Percentiles rank a stretch among this genome's conserved stretches.
phyloP scores from a whole-genome alignment of 2,113 vertebrate genomes.

The Patagioenas fasciata region DNA sequence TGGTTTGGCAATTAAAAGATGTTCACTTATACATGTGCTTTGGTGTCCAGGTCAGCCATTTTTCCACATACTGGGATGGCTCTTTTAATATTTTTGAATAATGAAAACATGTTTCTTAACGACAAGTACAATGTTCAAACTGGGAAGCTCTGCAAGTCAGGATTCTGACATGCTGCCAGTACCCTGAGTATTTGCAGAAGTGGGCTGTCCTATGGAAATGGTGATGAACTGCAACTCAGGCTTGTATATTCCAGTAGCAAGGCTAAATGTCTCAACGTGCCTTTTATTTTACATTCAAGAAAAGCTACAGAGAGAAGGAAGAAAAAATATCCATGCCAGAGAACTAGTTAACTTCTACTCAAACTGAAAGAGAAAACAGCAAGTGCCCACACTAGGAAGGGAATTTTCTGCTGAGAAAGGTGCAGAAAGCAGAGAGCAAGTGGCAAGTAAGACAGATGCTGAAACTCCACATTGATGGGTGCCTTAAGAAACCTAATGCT shows the following conservation, averaged over 20 bases:
- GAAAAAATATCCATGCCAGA: background rate
- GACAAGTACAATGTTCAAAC: background rate
- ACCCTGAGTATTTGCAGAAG: background rate
- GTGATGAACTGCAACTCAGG: background rate
- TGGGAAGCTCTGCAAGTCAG: background rate
- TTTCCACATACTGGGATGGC: background rate
- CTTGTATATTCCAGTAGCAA: background rate
- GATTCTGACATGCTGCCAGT: background rate
- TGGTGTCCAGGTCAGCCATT: background rate
- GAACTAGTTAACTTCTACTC: background rate
- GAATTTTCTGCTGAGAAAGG: background rate
- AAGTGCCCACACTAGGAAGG: background rate
- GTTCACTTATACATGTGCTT: background rate
- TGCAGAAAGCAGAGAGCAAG: background rate
- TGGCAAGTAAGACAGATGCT: constrained; percentile 8
- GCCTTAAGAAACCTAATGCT: constrained; percentile 53
- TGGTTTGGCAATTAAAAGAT: background rate
- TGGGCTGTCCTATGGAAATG: background rate
- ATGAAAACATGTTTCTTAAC: constrained; percentile 5
- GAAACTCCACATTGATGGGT: background rate
- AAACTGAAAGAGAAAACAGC: background rate
- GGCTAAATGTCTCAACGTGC: background rate
- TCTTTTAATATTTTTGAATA: constrained; percentile 5
- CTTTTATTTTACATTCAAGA: background rate
- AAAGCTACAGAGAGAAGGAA: background rate